Evolutionary conservation across 30 jellyfish, hydroid and myxozoan species (phyloP).

Genomic region (Mastigias papua): DNA sequence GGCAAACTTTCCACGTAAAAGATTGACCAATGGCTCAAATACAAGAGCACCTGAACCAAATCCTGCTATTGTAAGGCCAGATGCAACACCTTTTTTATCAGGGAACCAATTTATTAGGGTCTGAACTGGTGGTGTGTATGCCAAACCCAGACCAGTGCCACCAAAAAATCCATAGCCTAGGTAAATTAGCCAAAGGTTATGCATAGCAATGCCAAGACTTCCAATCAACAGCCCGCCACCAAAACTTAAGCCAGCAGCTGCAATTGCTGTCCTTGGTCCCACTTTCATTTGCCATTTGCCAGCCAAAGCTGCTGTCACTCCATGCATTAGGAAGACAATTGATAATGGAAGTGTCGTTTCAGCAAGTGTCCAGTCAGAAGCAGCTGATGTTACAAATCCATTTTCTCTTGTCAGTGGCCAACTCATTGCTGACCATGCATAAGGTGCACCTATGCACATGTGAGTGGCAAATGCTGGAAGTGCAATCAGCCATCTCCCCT

Average conservation of each 20-base stretch:
- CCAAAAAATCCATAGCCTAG: constrained; percentile 74
- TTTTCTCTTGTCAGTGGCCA: constrained; percentile 74
- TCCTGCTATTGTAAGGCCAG: constrained; percentile 78
- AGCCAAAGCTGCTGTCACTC: constrained; percentile 64
- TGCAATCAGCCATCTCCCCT: constrained; percentile 71
- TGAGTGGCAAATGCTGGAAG: constrained; percentile 79
- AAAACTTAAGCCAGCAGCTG: constrained; percentile 63
- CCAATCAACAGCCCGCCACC: constrained; percentile 75
- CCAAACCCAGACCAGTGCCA: constrained; percentile 74
- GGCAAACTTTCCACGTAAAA: constrained; percentile 48
- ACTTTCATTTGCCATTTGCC: constrained; percentile 83
- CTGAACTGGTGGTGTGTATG: constrained; percentile 76
- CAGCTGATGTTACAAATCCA: constrained; percentile 79
- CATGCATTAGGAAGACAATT: constrained; percentile 71
- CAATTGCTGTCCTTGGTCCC: constrained; percentile 75
- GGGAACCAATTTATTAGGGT: constrained; percentile 77
- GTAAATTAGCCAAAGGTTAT: constrained; percentile 61
- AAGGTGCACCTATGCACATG: constrained; percentile 81
- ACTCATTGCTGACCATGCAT: constrained; percentile 84
- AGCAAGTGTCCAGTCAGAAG: constrained; percentile 76
- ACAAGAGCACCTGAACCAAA: constrained; percentile 78
- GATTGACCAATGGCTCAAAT: constrained; percentile 65
- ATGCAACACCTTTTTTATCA: constrained; percentile 74
- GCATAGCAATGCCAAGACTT: constrained; percentile 61
- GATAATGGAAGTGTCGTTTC: constrained; percentile 76